These are phyloP conservation scores for Smutsia temminckii DNA, from an alignment of 2,797 vertebrate genomes.

Conservation along the genomic window DNA sequence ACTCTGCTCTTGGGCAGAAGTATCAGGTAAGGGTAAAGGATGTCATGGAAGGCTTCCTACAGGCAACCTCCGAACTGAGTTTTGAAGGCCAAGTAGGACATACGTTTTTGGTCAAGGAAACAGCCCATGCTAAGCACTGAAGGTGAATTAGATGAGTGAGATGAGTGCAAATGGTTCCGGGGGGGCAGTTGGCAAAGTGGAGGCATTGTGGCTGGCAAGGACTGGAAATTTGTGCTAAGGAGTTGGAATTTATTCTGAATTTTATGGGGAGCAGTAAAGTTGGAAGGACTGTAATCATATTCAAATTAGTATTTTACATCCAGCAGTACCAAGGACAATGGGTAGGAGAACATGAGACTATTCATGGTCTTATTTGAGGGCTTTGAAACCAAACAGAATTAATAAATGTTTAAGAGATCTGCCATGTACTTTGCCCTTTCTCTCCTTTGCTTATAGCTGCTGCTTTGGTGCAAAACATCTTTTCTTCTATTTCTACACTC, in stretches of 20 bases:
- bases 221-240: not conserved
- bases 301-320: conserved; percentile 28
- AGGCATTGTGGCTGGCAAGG: not conserved
- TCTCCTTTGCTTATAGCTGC: not conserved
- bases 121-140: not conserved
- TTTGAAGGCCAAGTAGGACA: not conserved
- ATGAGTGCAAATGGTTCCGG: not conserved
- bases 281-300: not conserved
- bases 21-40: not conserved
- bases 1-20: not conserved
- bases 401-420: not conserved
- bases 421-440: not conserved
- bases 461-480: not conserved
- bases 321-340: not conserved
- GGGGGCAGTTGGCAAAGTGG: not conserved
- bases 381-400: conserved; percentile 27
- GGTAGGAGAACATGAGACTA: not conserved
- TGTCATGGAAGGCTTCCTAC: not conserved
- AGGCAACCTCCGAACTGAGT: not conserved
- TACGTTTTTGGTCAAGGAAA: not conserved
- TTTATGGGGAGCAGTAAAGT: not conserved
- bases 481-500: not conserved
- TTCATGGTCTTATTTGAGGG: not conserved
- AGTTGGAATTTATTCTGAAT: not conserved
- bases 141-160: not conserved